Base-by-base conservation (phyloP, 2,113 vertebrate species). In the Pogona vitticeps region DNA sequence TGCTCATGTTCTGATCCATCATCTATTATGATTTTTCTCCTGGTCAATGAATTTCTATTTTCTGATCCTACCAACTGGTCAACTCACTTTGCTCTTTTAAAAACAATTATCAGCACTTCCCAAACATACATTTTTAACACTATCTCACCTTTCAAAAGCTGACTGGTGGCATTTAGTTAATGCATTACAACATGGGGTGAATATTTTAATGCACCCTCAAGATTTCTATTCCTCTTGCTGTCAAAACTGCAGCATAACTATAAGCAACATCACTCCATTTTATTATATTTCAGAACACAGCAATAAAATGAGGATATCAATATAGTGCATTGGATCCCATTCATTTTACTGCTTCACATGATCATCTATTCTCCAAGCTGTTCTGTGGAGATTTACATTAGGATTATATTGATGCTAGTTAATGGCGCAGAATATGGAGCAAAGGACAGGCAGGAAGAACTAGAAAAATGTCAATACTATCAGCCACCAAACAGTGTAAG, bases 221-320 rank as follows among this genome's bases (percentile, higher is more conserved):
- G 52, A 58, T 65, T 73, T 84, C 10, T 23, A 73, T 28, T 4
- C 17, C 10, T 68, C 42, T 46, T 68, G 80, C n/a, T n/a, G n/a
- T 46, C 20, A 83, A 61, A 9, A 61, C 31, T 33, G n/a, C 88
- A 88, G 80, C 79, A 92, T 65, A 68, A 89, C 81, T 83, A 88
- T 93, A 88, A 85, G 91, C 90, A 90, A 89, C 38, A 72, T 58
- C 76, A 80, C n/a, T 61, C 20, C 88, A 0, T 84, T 88, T 38
- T n/a, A 59, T 80, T 88, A 76, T 88, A 21, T 42, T 92, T 81
- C n/a, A 90, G 7, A 76, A 3, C 21, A 33, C 21, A 89, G n/a
- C n/a, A 92, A 86, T 75, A 76, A 76, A 67, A 63, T 63, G 21
- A 8, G 61, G 12, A 38, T 63, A 15, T 40, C 1, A n/a, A 81